Conservation (phyloP, 2,113 vertebrate species). For the Caranx ignobilis region DNA sequence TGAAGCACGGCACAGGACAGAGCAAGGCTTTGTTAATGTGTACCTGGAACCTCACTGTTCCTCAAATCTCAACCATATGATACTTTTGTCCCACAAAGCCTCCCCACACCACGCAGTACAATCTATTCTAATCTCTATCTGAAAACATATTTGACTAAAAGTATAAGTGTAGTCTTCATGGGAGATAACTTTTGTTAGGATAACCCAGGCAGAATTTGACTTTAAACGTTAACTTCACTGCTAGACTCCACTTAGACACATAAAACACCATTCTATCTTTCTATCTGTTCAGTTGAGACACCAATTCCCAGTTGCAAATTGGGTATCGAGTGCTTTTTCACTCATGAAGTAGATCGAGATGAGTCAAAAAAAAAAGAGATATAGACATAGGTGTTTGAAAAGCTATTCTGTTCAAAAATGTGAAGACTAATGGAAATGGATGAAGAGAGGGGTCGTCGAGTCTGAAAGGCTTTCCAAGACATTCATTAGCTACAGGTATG, state of each 20-base stretch:
- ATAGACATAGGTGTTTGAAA: background rate
- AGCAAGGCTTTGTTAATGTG: background rate
- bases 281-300: too few relatives aligned
- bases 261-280: background rate
- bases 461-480: constrained; percentile 16
- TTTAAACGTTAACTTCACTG: background rate
- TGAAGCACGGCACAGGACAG: background rate
- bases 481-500: background rate
- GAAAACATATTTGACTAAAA: too few relatives aligned
- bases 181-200: background rate
- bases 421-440: constrained; percentile 5
- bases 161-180: too few relatives aligned
- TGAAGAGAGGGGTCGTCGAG: background rate
- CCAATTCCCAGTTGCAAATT: background rate
- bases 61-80: background rate
- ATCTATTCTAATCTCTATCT: background rate
- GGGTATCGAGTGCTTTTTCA: background rate
- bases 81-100: background rate
- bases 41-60: background rate
- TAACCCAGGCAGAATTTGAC: background rate
- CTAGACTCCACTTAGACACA: background rate
- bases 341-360: background rate
- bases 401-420: background rate
- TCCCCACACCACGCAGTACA: too few relatives aligned
- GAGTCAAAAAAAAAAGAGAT: background rate